A percentile compares a stretch with the other conserved stretches of the same genome.
phyloP scores from a whole-genome alignment of 2,888 invertebrate species.

The Uloborus plumipes region DNA sequence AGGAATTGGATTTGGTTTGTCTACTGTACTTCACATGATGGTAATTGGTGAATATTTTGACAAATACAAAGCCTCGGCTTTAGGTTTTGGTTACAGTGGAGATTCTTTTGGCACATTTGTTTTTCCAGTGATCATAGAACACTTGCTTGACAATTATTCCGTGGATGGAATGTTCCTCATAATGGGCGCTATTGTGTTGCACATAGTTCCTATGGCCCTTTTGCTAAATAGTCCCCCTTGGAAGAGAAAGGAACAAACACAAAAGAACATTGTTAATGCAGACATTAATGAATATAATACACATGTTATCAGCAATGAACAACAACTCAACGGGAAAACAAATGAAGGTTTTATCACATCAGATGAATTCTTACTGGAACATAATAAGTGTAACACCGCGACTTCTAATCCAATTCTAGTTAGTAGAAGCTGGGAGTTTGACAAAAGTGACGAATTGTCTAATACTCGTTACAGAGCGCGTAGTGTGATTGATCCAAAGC shows the following conservation, averaged over 20 bases:
- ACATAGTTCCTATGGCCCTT: conserved; percentile 4
- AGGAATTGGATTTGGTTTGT: conserved; percentile 57
- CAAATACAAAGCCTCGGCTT: conserved; percentile 47
- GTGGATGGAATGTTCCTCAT: conserved; percentile 46
- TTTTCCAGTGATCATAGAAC: conserved; percentile 42
- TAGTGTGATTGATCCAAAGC: no score
- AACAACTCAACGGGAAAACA: no score
- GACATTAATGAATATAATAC: no score
- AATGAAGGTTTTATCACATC: no score
- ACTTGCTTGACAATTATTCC: conserved; percentile 33
- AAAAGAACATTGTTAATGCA: no score
- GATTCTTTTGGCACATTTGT: conserved; percentile 59
- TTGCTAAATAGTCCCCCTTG: not conserved
- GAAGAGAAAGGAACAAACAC: not conserved
- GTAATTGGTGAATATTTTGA: conserved; percentile 61
- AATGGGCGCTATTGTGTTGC: conserved; percentile 31
- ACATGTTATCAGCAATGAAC: no score
- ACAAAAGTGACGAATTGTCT: no score
- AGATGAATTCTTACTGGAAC: no score
- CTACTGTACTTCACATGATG: conserved; percentile 37
- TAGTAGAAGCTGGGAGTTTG: no score
- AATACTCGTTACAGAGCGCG: no score
- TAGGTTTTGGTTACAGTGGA: conserved; percentile 53
- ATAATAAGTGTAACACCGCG: no score
- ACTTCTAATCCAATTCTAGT: no score